Percentiles rank a stretch among this genome's conserved stretches.
Evolutionary conservation across 2,113 vertebrate genomes (phyloP).

Genomic region (Montifringilla adamsi): DNA sequence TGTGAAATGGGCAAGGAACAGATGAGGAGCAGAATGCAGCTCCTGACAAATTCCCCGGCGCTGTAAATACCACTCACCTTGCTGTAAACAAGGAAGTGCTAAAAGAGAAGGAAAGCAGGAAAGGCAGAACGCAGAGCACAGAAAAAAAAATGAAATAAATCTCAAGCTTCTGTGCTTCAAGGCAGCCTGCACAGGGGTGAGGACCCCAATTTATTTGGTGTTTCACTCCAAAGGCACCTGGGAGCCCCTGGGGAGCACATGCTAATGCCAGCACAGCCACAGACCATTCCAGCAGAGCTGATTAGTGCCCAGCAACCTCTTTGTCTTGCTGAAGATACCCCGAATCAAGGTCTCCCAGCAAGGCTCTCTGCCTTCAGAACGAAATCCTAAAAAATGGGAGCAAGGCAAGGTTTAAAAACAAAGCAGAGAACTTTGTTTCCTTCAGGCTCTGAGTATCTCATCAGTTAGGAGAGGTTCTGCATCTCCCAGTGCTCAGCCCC

Average conservation of each 20-base stretch:
- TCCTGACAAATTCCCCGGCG: slow-evolving; percentile 40
- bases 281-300: background rate
- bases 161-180: background rate
- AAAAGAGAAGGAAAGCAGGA: background rate
- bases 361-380: background rate
- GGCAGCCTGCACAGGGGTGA: background rate
- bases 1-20: slow-evolving; percentile 33
- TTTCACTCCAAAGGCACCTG: background rate
- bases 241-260: background rate
- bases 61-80: slow-evolving; percentile 61
- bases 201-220: background rate
- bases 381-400: background rate
- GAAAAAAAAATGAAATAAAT: background rate
- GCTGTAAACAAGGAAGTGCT: slow-evolving; percentile 54
- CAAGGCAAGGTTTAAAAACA: background rate
- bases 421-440: background rate
- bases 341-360: background rate
- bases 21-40: slow-evolving; percentile 43
- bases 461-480: background rate
- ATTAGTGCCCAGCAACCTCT: background rate
- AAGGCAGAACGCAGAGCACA: background rate
- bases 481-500: background rate
- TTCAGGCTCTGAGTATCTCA: background rate
- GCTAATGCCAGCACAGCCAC: background rate
- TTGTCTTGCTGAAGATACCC: background rate